A percentile compares a stretch with the other conserved stretches of the same genome.
These are phyloP conservation scores for Desmophyllum pertusum DNA, from an alignment of 92 coral and sea anemone genomes.

Conservation along the genomic window DNA sequence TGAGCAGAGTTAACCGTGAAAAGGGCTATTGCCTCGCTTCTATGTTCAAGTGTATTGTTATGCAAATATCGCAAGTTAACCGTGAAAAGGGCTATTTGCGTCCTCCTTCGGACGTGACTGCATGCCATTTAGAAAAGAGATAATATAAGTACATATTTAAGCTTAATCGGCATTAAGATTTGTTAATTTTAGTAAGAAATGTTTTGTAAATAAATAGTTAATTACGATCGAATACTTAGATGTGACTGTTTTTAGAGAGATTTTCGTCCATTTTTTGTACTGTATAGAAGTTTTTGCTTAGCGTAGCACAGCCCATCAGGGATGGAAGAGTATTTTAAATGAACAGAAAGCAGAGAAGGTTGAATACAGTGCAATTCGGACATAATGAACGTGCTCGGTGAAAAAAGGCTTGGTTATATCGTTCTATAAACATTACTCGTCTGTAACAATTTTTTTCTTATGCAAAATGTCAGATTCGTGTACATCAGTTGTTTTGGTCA, in stretches of 20 bases:
- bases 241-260: slow-evolving; percentile 8
- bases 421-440: not conserved
- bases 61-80: too few species aligned
- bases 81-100: too few species aligned
- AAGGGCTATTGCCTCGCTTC: too few species aligned
- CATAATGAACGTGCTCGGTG: not conserved
- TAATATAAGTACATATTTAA: not conserved
- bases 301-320: slow-evolving; percentile 18
- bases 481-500: not conserved
- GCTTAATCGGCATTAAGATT: not conserved
- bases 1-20: too few species aligned
- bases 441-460: not conserved
- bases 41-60: too few species aligned
- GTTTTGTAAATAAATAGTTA: slow-evolving; percentile 15
- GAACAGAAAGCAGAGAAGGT: slow-evolving; percentile 4
- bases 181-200: not conserved
- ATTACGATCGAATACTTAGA: not conserved
- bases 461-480: not conserved
- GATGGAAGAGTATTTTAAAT: slow-evolving; percentile 11
- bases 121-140: not conserved
- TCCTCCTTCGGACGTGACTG: not conserved
- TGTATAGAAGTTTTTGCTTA: not conserved
- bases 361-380: not conserved
- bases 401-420: too few species aligned
- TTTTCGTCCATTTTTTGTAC: slow-evolving; percentile 4